Percentiles rank a stretch among this genome's conserved stretches.
phyloP scores from a whole-genome alignment of 2,797 vertebrate genomes.

The Epinephelus awoara region DNA sequence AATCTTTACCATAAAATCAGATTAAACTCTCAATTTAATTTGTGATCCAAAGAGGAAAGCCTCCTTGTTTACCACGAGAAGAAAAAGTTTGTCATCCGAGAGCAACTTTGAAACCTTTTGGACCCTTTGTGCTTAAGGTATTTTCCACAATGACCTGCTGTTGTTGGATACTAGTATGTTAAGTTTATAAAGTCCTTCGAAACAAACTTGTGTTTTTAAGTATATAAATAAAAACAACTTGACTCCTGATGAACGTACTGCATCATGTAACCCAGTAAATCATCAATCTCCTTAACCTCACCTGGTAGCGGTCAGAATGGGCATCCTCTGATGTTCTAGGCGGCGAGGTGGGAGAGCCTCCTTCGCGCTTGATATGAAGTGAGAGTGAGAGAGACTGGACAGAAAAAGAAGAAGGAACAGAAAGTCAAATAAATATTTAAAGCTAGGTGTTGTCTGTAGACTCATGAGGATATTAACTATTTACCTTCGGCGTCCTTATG shows the following conservation, averaged over 20 bases:
- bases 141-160: no score
- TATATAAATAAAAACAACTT: not conserved
- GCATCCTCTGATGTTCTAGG: conserved; percentile 91
- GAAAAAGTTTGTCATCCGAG: no score
- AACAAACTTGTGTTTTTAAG: not conserved
- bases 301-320: conserved; percentile 98
- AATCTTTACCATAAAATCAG: no score
- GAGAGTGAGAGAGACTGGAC: conserved; percentile 92
- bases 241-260: conserved; percentile 2
- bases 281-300: conserved; percentile 12
- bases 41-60: no score
- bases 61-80: no score
- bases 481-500: conserved; percentile 79
- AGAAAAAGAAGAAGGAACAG: conserved; percentile 4
- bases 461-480: not conserved
- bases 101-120: no score
- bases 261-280: not conserved
- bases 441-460: not conserved
- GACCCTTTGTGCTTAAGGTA: no score
- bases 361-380: conserved; percentile 95
- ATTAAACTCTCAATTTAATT: no score
- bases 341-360: conserved; percentile 90
- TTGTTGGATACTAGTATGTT: not conserved
- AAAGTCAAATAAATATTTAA: conserved; percentile 8
- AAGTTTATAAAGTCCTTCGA: not conserved